phyloP scores from a whole-genome alignment of 2,888 invertebrate species.

The Idaea straminata region DNA sequence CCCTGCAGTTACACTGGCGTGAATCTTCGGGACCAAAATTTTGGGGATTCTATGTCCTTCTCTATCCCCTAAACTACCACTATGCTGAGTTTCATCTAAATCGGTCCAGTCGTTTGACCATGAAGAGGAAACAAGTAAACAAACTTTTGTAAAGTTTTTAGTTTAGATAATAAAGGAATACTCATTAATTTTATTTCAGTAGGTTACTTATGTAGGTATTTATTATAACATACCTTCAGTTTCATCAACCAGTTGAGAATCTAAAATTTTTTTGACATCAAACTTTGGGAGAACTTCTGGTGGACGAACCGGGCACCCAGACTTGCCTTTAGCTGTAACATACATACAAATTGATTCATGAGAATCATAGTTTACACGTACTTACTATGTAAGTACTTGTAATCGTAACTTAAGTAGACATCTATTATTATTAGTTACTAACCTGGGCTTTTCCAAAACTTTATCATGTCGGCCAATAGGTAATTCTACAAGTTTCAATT shows the following conservation, averaged over 20 bases:
- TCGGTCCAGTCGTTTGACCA: too few relatives aligned
- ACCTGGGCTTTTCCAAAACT: conserved; percentile 89
- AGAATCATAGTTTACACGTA: background rate
- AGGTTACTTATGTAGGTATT: background rate
- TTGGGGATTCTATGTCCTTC: too few relatives aligned
- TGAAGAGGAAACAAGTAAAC: too few relatives aligned
- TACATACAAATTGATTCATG: conserved; percentile 7
- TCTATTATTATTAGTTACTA: conserved; percentile 30
- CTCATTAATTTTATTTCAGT: too few relatives aligned
- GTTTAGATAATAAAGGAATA: too few relatives aligned
- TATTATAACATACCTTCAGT: conserved; percentile 47
- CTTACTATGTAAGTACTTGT: background rate
- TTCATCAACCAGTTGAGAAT: conserved; percentile 48
- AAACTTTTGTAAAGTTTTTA: too few relatives aligned
- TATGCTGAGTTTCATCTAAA: too few relatives aligned
- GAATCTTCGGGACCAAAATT: too few relatives aligned
- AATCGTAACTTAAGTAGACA: background rate
- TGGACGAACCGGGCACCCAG: conserved; percentile 73
- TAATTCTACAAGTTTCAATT: conserved; percentile 10
- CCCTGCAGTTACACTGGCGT: too few relatives aligned
- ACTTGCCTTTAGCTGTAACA: conserved; percentile 73
- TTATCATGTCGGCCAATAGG: conserved; percentile 79
- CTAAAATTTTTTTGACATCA: conserved; percentile 44
- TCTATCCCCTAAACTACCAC: too few relatives aligned
- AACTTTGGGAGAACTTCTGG: conserved; percentile 53